phyloP scores from a whole-genome alignment of 2,888 invertebrate genomes.

The Nebria salina region DNA sequence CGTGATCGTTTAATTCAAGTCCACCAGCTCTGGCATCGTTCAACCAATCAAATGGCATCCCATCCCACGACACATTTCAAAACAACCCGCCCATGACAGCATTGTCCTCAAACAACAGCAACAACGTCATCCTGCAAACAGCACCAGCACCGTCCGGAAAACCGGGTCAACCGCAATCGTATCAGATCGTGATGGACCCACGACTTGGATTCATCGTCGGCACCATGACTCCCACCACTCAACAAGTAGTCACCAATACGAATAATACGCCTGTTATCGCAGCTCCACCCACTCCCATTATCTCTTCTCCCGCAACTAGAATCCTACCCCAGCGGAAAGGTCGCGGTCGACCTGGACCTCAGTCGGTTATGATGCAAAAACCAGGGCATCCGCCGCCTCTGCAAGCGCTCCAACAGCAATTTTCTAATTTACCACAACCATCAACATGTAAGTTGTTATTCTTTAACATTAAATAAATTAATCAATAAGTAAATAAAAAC shows the following conservation, averaged over 20 bases:
- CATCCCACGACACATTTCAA: slow-evolving; percentile 2
- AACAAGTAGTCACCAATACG: background rate
- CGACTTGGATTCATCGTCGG: slow-evolving; percentile 63
- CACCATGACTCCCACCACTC: slow-evolving; percentile 55
- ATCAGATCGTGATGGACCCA: slow-evolving; percentile 67
- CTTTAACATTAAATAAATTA: no score
- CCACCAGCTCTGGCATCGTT: slow-evolving; percentile 48
- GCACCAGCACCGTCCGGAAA: slow-evolving; percentile 44
- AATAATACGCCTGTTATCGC: background rate
- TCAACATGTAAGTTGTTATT: slow-evolving; percentile 8
- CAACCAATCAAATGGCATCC: slow-evolving; percentile 47
- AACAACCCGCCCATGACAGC: slow-evolving; percentile 32
- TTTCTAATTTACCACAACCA: background rate
- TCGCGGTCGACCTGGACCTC: slow-evolving; percentile 11
- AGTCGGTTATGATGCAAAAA: slow-evolving; percentile 7
- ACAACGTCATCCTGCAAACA: slow-evolving; percentile 43
- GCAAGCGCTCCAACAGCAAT: slow-evolving; percentile 27
- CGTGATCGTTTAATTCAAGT: slow-evolving; percentile 43
- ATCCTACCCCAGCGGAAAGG: background rate
- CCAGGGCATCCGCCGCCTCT: slow-evolving; percentile 24
- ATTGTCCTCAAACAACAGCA: slow-evolving; percentile 47
- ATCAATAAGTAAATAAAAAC: no score
- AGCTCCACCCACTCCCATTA: background rate
- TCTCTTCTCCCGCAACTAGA: background rate
- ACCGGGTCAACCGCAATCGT: slow-evolving; percentile 50